Conservation (phyloP, 2,797 vertebrate species). For the Macroramphosus scolopax region DNA sequence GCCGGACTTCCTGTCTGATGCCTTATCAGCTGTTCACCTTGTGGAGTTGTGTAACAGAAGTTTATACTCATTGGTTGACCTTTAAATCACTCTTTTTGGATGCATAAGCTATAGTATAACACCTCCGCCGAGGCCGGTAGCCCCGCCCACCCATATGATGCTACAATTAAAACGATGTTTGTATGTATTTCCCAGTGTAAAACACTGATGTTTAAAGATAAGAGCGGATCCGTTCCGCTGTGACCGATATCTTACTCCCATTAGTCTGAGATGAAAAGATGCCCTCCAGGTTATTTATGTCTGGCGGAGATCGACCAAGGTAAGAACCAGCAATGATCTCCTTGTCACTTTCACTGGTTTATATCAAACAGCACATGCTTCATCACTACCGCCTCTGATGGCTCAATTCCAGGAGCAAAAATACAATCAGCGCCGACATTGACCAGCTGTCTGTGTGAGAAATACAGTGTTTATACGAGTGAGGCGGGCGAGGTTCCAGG, state of each 20-base stretch:
- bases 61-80: too few species aligned
- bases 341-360: constrained; percentile 63
- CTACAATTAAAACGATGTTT: too few species aligned
- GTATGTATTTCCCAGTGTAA: too few species aligned
- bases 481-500: constrained; percentile 43
- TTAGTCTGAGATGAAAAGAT: constrained; percentile 46
- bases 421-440: constrained; percentile 66
- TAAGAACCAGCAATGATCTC: constrained; percentile 60
- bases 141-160: too few species aligned
- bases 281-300: constrained; percentile 55
- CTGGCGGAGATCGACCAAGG: constrained; percentile 34
- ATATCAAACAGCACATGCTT: constrained; percentile 63
- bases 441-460: constrained; percentile 72
- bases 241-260: constrained; percentile 31
- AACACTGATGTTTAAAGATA: constrained; percentile 28
- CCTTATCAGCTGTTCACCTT: not conserved
- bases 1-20: not conserved
- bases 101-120: too few species aligned
- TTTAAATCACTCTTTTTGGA: too few species aligned
- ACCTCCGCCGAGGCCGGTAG: too few species aligned
- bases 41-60: not conserved
- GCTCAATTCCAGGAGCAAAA: constrained; percentile 66
- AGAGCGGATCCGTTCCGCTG: constrained; percentile 13
- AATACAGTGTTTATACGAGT: constrained; percentile 60
- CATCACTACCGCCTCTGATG: constrained; percentile 53